phyloP scores from a whole-genome alignment of 64 coral and sea anemone species.

The Catalaphyllia jardinei region DNA sequence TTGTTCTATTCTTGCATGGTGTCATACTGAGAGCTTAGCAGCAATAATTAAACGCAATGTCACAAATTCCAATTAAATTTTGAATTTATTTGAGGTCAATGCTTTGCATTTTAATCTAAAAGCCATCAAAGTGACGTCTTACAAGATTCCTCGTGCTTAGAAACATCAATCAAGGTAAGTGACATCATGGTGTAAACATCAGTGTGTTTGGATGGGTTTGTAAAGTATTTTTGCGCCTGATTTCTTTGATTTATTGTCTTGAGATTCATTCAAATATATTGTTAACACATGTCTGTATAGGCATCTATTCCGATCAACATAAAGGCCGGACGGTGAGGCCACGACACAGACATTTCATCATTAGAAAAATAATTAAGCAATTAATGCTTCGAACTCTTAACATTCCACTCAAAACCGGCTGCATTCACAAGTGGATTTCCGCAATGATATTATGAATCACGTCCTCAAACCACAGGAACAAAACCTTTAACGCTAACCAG shows the following conservation, averaged over 20 bases:
- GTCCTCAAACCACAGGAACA: neutral
- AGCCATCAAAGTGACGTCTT: neutral
- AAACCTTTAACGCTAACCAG: neutral
- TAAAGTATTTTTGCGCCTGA: neutral
- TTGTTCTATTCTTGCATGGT: too few relatives aligned
- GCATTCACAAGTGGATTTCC: neutral
- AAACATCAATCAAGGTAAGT: neutral
- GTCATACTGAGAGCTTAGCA: too few relatives aligned
- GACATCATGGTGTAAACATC: neutral
- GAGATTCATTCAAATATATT: conserved; percentile 11
- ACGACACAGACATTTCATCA: neutral
- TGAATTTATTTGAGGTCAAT: too few relatives aligned
- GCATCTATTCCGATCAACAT: neutral
- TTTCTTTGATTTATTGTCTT: neutral
- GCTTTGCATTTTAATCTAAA: too few relatives aligned
- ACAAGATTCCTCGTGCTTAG: neutral
- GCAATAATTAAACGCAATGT: neutral
- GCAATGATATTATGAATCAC: neutral
- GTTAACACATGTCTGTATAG: neutral
- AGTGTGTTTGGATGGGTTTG: neutral
- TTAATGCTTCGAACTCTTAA: neutral
- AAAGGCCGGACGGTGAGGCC: neutral
- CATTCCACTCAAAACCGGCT: neutral
- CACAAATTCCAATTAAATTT: neutral
- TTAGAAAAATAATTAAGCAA: neutral